Conservation (phyloP, 2,113 vertebrate genomes). For the Cariama cristata region DNA sequence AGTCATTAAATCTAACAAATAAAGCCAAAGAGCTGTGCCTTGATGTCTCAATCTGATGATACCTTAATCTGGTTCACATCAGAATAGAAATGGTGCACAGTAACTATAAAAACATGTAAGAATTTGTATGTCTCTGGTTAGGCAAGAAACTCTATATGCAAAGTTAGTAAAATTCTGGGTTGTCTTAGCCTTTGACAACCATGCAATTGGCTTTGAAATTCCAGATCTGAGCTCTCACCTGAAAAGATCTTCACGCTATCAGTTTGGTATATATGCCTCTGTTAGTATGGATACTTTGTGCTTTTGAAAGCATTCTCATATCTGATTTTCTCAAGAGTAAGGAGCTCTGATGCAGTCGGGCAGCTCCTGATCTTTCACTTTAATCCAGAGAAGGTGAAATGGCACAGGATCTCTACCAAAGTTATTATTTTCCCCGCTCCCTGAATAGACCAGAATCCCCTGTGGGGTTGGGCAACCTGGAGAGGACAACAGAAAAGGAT, state of each 20-base stretch:
- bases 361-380: background rate
- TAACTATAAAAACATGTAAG: background rate
- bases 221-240: background rate
- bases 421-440: background rate
- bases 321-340: background rate
- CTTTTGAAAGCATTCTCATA: background rate
- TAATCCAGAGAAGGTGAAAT: background rate
- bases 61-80: background rate
- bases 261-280: background rate
- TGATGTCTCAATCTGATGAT: background rate
- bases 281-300: background rate
- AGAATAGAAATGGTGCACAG: background rate
- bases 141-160: background rate
- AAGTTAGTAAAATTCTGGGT: background rate
- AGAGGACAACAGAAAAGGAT: background rate
- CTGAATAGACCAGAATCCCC: background rate
- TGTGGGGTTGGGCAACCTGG: background rate
- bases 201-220: background rate
- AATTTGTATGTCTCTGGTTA: background rate
- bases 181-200: background rate
- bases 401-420: background rate
- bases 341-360: fast-evolving
- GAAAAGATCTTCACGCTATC: background rate
- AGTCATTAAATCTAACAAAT: background rate
- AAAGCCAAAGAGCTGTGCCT: background rate